Evolutionary conservation across 2,888 invertebrate species (phyloP).

Genomic region (Noctua fimbriata): DNA sequence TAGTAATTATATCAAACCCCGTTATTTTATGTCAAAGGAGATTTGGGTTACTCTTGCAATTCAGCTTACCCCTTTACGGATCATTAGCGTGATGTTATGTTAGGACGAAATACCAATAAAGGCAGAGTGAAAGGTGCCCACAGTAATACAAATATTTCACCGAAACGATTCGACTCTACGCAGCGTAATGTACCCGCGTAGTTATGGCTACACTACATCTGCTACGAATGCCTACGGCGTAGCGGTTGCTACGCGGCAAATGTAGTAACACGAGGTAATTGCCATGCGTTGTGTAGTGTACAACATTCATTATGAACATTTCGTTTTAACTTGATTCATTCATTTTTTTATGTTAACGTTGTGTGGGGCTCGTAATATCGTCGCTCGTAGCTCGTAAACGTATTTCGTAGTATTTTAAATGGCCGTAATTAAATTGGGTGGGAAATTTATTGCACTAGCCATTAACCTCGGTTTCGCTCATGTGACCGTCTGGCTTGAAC

Average conservation of each 20-base stretch:
- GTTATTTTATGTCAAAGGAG: constrained; percentile 20
- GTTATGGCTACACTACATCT: constrained; percentile 56
- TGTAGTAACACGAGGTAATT: constrained; percentile 50
- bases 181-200: constrained; percentile 53
- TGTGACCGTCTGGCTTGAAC: constrained; percentile 44
- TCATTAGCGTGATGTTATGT: constrained; percentile 53
- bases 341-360: constrained; percentile 47
- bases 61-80: constrained; percentile 32
- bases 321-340: constrained; percentile 55
- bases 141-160: constrained; percentile 60
- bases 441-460: constrained; percentile 63
- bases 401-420: constrained; percentile 65
- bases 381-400: constrained; percentile 58
- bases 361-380: constrained; percentile 39
- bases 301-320: constrained; percentile 54
- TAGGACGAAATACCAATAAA: constrained; percentile 50
- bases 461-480: constrained; percentile 59
- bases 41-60: constrained; percentile 12
- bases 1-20: constrained; percentile 12
- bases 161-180: constrained; percentile 44
- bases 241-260: constrained; percentile 51
- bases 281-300: constrained; percentile 52
- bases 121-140: constrained; percentile 51
- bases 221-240: constrained; percentile 63
- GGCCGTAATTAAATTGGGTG: constrained; percentile 62